phyloP scores from a whole-genome alignment of 2,113 vertebrate species.

The Pheucticus melanocephalus region DNA sequence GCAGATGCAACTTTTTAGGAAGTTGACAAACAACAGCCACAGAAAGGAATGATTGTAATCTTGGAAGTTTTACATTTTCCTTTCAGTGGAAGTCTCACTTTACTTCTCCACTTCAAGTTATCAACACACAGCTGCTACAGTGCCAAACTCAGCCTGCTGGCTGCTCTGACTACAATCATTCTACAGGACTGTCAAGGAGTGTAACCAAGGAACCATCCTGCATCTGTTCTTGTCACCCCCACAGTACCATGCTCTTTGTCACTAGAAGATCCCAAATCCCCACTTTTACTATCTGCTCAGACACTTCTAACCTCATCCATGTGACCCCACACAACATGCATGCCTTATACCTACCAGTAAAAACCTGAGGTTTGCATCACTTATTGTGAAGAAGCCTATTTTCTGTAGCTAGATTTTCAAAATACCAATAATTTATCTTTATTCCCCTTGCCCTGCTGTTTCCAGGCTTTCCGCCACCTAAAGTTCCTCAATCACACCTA shows the following conservation, averaged over 20 bases:
- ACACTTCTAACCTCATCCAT: not conserved
- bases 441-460: not conserved
- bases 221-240: not conserved
- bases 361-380: not conserved
- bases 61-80: not conserved
- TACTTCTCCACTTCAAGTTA: not conserved
- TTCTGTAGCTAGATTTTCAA: not conserved
- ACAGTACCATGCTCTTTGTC: not conserved
- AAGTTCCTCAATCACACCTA: not conserved
- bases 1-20: not conserved
- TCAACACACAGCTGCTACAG: not conserved
- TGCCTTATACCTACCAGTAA: not conserved
- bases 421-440: not conserved
- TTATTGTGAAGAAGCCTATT: not conserved
- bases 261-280: not conserved
- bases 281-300: not conserved
- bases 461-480: not conserved
- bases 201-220: not conserved
- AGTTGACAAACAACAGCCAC: not conserved
- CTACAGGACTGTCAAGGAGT: not conserved
- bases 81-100: not conserved
- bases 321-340: not conserved
- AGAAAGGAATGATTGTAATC: rapidly evolving
- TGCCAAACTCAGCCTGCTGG: not conserved
- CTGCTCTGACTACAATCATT: not conserved